These are phyloP conservation scores for Bradynema listronoti DNA, from an alignment of 1,140 invertebrate species.

Conservation along the genomic window DNA sequence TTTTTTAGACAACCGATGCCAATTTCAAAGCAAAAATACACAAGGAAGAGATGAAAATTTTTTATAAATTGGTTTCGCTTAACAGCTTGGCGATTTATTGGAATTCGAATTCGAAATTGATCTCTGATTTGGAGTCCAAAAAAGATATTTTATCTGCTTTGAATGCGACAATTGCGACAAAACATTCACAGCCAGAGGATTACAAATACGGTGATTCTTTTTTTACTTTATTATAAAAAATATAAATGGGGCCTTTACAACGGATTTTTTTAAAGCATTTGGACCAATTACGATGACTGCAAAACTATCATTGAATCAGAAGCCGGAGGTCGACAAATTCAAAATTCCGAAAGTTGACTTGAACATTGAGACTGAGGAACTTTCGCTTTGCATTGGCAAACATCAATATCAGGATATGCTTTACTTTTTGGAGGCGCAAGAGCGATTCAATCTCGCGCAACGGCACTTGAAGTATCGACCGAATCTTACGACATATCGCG, in stretches of 20 bases:
- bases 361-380: slow-evolving; percentile 75
- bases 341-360: slow-evolving; percentile 78
- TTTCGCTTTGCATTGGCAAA: slow-evolving; percentile 66
- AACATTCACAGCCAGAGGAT: slow-evolving; percentile 64
- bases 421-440: slow-evolving; percentile 74
- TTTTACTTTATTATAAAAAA: neutral
- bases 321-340: slow-evolving; percentile 81
- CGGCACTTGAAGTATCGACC: slow-evolving; percentile 78
- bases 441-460: slow-evolving; percentile 71
- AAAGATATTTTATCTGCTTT: slow-evolving; percentile 61
- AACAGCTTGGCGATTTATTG: slow-evolving; percentile 81
- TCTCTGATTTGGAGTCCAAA: slow-evolving; percentile 41
- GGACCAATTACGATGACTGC: slow-evolving; percentile 83
- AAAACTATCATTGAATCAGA: slow-evolving; percentile 80
- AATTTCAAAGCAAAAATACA: slow-evolving; percentile 72
- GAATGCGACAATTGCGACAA: slow-evolving; percentile 66
- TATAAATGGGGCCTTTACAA: neutral
- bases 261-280: slow-evolving; percentile 67
- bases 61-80: slow-evolving; percentile 64
- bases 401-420: slow-evolving; percentile 77
- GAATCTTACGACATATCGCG: slow-evolving; percentile 66
- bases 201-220: slow-evolving; percentile 70
- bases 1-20: slow-evolving; percentile 71
- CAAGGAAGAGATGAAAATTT: slow-evolving; percentile 65
- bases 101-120: slow-evolving; percentile 69